Evolutionary conservation across 2,888 invertebrate genomes (phyloP).

Genomic region (Reticulitermes lucifugus): DNA sequence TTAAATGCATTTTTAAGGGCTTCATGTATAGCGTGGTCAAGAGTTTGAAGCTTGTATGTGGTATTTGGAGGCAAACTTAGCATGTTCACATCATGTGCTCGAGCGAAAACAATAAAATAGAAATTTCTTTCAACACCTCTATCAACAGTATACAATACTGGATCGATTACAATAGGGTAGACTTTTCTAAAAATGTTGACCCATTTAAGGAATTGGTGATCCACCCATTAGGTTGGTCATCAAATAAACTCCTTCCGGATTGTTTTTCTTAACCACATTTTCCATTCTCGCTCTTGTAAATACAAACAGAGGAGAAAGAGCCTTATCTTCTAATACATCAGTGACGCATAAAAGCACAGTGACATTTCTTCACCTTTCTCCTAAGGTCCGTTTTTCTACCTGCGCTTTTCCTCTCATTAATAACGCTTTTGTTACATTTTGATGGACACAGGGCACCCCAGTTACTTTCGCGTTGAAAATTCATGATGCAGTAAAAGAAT

Average conservation of each 20-base stretch:
- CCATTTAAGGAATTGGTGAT: not conserved
- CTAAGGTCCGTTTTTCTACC: not conserved
- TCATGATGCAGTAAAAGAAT: not conserved
- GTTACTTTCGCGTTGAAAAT: slow-evolving; percentile 51
- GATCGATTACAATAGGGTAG: slow-evolving; percentile 51
- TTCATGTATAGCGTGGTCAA: slow-evolving; percentile 35
- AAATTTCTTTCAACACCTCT: slow-evolving; percentile 53
- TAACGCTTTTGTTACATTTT: slow-evolving; percentile 48
- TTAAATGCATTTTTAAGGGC: slow-evolving; percentile 43
- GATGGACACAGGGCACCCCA: slow-evolving; percentile 47
- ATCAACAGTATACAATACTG: slow-evolving; percentile 55
- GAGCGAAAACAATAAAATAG: slow-evolving; percentile 54
- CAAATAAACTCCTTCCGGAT: not conserved
- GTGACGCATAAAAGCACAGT: not conserved
- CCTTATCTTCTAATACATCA: not conserved
- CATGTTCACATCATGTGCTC: slow-evolving; percentile 54
- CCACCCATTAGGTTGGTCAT: not conserved
- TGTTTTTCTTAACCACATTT: not conserved
- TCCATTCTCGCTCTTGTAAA: too few species aligned
- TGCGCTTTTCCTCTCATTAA: slow-evolving; percentile 22
- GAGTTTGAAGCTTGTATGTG: slow-evolving; percentile 55
- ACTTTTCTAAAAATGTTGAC: not conserved
- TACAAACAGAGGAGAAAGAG: not conserved
- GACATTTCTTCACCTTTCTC: not conserved
- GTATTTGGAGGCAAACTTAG: slow-evolving; percentile 56